phyloP scores from a whole-genome alignment of 2,113 vertebrate genomes.

The Leptodactylus fuscus region DNA sequence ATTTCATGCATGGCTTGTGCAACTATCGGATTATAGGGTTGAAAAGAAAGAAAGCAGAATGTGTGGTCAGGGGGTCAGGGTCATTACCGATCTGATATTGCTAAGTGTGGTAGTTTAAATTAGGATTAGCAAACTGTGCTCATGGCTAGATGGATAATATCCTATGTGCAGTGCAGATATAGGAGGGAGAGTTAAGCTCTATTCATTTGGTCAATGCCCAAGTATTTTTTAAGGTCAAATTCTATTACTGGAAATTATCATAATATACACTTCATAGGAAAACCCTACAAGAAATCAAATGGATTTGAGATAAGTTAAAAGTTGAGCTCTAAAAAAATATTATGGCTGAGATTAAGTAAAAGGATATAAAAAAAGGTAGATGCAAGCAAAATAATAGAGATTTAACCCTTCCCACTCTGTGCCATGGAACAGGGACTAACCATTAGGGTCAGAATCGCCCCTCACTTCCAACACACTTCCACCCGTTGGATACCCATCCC shows the following conservation, averaged over 20 bases:
- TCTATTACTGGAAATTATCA: background rate
- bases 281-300: too few relatives aligned
- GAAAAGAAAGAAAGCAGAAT: conserved; percentile 34
- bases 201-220: background rate
- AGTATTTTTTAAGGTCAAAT: background rate
- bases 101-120: conserved; percentile 19
- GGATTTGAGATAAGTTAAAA: too few relatives aligned
- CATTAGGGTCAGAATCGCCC: too few relatives aligned
- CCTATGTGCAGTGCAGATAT: background rate
- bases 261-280: background rate
- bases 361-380: too few relatives aligned
- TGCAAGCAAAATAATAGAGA: too few relatives aligned
- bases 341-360: too few relatives aligned
- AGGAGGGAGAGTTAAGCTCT: background rate
- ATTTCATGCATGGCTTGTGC: conserved; percentile 58
- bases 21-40: conserved; percentile 36
- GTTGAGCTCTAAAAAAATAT: too few relatives aligned
- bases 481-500: too few relatives aligned
- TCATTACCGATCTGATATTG: conserved; percentile 19
- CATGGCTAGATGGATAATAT: background rate
- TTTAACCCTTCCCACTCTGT: too few relatives aligned
- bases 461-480: too few relatives aligned
- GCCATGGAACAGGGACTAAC: too few relatives aligned
- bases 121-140: background rate
- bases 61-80: conserved; percentile 26